Conservation (phyloP, 2,113 vertebrate species). For the Hippocampus zosterae region DNA sequence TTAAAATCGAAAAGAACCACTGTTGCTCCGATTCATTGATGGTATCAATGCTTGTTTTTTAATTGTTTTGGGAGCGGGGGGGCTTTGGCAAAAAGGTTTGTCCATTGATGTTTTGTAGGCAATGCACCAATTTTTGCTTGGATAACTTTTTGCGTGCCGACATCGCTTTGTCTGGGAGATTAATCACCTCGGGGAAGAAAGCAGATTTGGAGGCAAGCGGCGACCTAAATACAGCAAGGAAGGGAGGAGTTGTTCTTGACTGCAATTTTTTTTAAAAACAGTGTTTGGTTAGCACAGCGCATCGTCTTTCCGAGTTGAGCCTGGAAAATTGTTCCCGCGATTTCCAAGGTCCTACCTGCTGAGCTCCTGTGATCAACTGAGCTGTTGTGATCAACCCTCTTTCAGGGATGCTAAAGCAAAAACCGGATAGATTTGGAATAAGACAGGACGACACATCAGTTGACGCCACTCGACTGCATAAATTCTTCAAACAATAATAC, state of each 20-base stretch:
- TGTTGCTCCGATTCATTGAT: neutral
- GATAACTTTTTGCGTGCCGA: neutral
- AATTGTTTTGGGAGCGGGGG: neutral
- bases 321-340: neutral
- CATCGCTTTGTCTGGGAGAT: conserved; percentile 2
- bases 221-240: neutral
- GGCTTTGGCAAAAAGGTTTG: conserved; percentile 8
- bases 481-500: no score
- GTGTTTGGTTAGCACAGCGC: neutral
- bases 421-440: neutral
- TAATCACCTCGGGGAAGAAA: neutral
- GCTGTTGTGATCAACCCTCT: neutral
- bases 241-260: neutral
- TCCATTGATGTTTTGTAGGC: conserved; percentile 2
- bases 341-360: neutral
- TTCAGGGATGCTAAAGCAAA: neutral
- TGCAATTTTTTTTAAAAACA: no score
- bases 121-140: conserved; percentile 9
- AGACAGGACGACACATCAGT: neutral
- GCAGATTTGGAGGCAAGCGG: conserved; percentile 4
- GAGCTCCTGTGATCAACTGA: neutral
- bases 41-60: conserved; percentile 3
- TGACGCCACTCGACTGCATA: no score
- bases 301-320: neutral
- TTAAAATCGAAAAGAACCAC: neutral